These are phyloP conservation scores for Agonum fuliginosum DNA, from an alignment of 2,888 invertebrate species.

Conservation along the genomic window DNA sequence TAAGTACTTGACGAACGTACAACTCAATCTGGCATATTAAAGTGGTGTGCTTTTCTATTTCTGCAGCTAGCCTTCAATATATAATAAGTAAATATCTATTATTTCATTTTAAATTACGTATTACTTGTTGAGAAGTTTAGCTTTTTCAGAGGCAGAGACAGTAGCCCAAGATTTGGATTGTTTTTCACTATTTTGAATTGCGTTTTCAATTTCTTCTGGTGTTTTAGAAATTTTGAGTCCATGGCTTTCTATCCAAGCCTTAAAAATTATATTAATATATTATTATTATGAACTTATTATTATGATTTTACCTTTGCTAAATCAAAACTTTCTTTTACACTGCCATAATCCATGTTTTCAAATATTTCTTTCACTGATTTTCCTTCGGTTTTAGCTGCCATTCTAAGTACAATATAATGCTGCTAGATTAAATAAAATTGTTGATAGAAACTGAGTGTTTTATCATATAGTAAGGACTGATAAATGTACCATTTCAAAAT, in stretches of 20 bases:
- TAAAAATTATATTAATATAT: conserved; percentile 45
- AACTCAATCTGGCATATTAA: conserved; percentile 73
- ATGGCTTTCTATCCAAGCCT: conserved; percentile 67
- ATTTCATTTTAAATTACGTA: not conserved
- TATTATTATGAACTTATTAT: conserved; percentile 9
- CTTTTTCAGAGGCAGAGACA: conserved; percentile 63
- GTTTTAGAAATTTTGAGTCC: conserved; percentile 6
- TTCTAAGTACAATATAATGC: not conserved
- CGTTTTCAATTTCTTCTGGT: conserved; percentile 64
- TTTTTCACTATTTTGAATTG: conserved; percentile 63
- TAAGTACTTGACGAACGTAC: conserved; percentile 71
- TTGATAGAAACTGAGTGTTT: not conserved
- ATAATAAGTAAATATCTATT: not conserved
- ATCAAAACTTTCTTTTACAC: conserved; percentile 64
- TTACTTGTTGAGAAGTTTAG: conserved; percentile 67
- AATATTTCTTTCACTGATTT: conserved; percentile 64
- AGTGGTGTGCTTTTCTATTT: conserved; percentile 73
- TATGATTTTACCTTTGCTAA: conserved; percentile 66
- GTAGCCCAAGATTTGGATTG: conserved; percentile 62
- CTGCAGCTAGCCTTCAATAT: conserved; percentile 71
- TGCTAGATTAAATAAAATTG: not conserved
- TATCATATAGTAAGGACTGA: not conserved
- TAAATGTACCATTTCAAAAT: conserved; percentile 1
- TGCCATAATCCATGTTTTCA: conserved; percentile 68
- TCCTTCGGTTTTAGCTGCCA: conserved; percentile 40